phyloP scores from a whole-genome alignment of 2,113 vertebrate species.

The Corythoichthys haematopterus region DNA sequence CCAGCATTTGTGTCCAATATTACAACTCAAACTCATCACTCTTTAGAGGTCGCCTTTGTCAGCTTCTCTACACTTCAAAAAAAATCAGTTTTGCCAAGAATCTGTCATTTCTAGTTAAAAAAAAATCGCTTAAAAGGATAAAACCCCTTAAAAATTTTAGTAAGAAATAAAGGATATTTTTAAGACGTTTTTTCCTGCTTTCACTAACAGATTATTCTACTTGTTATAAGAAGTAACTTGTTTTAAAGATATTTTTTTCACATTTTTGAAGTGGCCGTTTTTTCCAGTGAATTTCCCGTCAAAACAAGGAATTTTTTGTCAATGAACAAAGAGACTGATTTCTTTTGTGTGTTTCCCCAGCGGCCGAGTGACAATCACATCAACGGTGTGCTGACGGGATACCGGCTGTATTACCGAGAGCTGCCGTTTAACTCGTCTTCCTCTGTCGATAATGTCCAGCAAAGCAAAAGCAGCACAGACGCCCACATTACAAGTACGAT shows the following conservation, averaged over 20 bases:
- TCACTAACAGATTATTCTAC: too few relatives aligned
- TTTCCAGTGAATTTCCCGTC: constrained; percentile 1
- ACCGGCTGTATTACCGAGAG: constrained; percentile 89
- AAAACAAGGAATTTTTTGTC: constrained; percentile 14
- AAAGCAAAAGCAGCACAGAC: constrained; percentile 60
- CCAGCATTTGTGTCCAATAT: constrained; percentile 56
- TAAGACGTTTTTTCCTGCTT: too few relatives aligned
- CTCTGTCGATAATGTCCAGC: constrained; percentile 50
- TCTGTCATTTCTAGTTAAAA: too few relatives aligned
- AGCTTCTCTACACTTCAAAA: constrained; percentile 8
- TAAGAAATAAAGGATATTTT: too few relatives aligned
- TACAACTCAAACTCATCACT: constrained; percentile 45
- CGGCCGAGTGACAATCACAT: constrained; percentile 77
- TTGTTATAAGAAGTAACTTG: too few relatives aligned
- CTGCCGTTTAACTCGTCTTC: constrained; percentile 72
- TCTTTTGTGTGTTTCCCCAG: constrained; percentile 60
- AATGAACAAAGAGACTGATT: not conserved
- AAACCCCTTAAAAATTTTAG: too few relatives aligned
- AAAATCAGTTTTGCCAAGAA: too few relatives aligned
- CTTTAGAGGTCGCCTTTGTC: constrained; percentile 42
- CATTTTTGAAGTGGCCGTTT: too few relatives aligned
- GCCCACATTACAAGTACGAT: constrained; percentile 46
- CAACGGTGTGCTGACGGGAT: constrained; percentile 87
- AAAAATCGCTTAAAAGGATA: too few relatives aligned
- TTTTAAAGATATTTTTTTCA: too few relatives aligned